phyloP scores from a whole-genome alignment of 2,113 vertebrate species.

The Steatornis caripensis region DNA sequence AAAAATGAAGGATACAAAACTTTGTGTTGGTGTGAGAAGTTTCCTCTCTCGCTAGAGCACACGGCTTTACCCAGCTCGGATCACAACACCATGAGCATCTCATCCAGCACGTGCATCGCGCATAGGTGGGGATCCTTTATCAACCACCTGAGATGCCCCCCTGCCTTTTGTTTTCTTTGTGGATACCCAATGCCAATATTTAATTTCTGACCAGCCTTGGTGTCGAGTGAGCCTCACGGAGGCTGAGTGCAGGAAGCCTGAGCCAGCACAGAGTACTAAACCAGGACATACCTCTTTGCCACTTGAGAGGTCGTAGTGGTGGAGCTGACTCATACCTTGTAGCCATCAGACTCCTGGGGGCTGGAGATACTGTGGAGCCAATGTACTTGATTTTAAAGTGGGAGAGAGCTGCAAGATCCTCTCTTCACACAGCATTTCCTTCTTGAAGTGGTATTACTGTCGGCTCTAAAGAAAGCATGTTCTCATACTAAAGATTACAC shows the following conservation, averaged over 20 bases:
- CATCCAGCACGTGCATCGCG: rapidly evolving
- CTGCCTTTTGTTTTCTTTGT: not conserved
- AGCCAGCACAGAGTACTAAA: not conserved
- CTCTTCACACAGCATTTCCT: slow-evolving; percentile 63
- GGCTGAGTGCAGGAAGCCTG: not conserved
- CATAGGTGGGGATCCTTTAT: not conserved
- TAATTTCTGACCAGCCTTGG: not conserved
- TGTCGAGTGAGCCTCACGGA: not conserved
- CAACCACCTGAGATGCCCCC: not conserved
- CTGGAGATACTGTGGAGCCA: slow-evolving; percentile 39
- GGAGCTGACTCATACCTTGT: not conserved
- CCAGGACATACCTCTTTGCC: not conserved
- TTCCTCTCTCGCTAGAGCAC: not conserved
- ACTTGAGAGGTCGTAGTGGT: not conserved
- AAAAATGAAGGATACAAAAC: not conserved
- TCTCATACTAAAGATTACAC: slow-evolving; percentile 56
- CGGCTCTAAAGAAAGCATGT: slow-evolving; percentile 54
- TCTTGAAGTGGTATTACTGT: slow-evolving; percentile 68
- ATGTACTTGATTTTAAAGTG: slow-evolving; percentile 68
- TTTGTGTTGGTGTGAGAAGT: not conserved
- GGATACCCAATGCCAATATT: not conserved
- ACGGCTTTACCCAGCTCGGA: not conserved
- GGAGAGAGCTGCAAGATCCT: slow-evolving; percentile 64
- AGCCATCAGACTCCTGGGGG: slow-evolving; percentile 49
- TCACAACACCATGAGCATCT: not conserved